phyloP scores from a whole-genome alignment of 2,888 invertebrate genomes.

The Ormyrus thymus region DNA sequence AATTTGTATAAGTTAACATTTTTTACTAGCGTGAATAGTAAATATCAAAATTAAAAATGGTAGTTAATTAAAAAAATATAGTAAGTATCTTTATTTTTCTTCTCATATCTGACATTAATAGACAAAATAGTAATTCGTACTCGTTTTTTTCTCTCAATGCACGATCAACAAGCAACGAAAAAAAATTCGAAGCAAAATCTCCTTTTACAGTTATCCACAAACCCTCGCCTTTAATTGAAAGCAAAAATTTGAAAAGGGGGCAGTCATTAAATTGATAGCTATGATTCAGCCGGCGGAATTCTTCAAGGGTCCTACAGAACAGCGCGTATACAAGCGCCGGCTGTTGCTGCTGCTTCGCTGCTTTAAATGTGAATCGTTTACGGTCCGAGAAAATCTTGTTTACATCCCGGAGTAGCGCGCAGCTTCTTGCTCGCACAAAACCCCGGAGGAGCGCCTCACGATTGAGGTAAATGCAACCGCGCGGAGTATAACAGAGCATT shows the following conservation, averaged over 20 bases:
- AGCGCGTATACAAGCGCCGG: neutral
- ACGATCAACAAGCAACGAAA: no score
- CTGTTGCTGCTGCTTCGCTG: neutral
- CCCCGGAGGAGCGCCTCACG: neutral
- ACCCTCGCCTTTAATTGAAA: neutral
- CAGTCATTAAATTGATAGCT: conserved; percentile 17
- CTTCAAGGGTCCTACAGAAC: neutral
- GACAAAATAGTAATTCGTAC: no score
- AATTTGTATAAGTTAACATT: no score
- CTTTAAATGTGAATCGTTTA: conserved; percentile 28
- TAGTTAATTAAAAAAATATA: no score
- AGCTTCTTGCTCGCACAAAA: neutral
- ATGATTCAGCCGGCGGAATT: neutral
- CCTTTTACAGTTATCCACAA: neutral
- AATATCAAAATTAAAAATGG: no score
- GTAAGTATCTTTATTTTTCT: no score
- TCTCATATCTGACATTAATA: no score
- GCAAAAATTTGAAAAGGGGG: conserved; percentile 19
- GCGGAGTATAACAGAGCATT: neutral
- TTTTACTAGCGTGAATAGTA: no score
- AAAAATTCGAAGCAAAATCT: no score
- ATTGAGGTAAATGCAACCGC: conserved; percentile 30
- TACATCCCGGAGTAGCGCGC: conserved; percentile 4
- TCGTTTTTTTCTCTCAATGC: no score
- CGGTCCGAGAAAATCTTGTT: conserved; percentile 28